These are phyloP conservation scores for Elysia crispata DNA, from an alignment of 2,888 invertebrate species.

Conservation along the genomic window DNA sequence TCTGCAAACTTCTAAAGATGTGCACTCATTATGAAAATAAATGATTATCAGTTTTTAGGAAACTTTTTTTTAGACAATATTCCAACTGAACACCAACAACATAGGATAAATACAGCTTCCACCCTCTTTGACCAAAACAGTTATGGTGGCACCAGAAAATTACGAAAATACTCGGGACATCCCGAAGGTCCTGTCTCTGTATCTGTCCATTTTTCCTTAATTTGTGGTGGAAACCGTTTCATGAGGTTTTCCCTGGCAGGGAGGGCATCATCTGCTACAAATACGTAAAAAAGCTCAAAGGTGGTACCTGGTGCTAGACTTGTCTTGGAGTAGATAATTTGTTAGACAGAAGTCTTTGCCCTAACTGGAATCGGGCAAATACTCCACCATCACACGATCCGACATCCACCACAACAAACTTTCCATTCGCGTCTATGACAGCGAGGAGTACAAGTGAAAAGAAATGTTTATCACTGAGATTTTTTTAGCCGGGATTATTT, in stretches of 20 bases:
- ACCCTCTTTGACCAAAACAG: too few relatives aligned
- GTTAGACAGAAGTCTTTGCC: constrained; percentile 21
- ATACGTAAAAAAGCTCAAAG: constrained; percentile 30
- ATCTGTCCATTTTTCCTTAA: too few relatives aligned
- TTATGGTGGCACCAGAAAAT: too few relatives aligned
- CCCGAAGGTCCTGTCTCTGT: too few relatives aligned
- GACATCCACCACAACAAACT: constrained; percentile 30
- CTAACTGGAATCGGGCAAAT: neutral
- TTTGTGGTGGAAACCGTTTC: too few relatives aligned
- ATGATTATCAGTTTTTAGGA: too few relatives aligned
- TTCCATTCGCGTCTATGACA: constrained; percentile 35
- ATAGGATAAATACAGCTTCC: too few relatives aligned
- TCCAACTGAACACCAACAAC: too few relatives aligned
- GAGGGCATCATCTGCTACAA: constrained; percentile 26
- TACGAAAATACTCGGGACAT: too few relatives aligned
- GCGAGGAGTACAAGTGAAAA: constrained; percentile 29
- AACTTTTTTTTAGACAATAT: too few relatives aligned
- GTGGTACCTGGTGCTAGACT: constrained; percentile 16
- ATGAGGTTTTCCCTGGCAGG: constrained; percentile 23
- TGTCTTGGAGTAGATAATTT: constrained; percentile 19
- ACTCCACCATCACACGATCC: constrained; percentile 29
- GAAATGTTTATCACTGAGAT: constrained; percentile 31
- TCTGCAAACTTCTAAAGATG: too few relatives aligned
- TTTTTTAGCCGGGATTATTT: constrained; percentile 27
- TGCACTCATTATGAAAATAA: too few relatives aligned